These are phyloP conservation scores for Ptiloglossa arizonensis DNA, from an alignment of 1,140 invertebrate species.

Conservation along the genomic window DNA sequence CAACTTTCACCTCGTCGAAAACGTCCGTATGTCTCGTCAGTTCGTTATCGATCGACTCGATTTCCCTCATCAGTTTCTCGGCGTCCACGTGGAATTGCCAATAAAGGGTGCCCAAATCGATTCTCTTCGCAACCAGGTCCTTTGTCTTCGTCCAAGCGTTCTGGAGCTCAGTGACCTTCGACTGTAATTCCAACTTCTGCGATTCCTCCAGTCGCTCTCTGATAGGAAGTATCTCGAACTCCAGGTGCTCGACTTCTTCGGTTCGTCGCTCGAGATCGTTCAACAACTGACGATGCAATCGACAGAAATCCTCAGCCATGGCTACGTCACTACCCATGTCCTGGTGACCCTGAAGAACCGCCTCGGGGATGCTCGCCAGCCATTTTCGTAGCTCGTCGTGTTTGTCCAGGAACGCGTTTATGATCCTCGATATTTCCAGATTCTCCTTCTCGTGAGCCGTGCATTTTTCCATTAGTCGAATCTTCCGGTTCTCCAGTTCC, in stretches of 20 bases:
- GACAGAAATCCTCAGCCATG: constrained; percentile 88
- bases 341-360: constrained; percentile 88
- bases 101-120: constrained; percentile 85
- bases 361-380: constrained; percentile 87
- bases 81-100: constrained; percentile 89
- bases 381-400: constrained; percentile 88
- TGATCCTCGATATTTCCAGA: constrained; percentile 85
- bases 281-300: constrained; percentile 88
- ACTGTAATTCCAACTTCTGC: constrained; percentile 84
- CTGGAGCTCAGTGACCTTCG: constrained; percentile 84
- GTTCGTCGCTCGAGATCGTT: constrained; percentile 87
- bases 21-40: constrained; percentile 78
- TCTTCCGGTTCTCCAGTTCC: constrained; percentile 89
- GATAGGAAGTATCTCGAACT: constrained; percentile 87
- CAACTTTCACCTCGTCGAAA: constrained; percentile 82
- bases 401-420: constrained; percentile 87
- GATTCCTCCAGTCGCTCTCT: constrained; percentile 86
- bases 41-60: constrained; percentile 86
- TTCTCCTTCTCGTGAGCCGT: constrained; percentile 88
- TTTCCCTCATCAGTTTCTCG: constrained; percentile 85
- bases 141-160: constrained; percentile 86
- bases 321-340: constrained; percentile 88
- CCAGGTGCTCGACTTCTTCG: constrained; percentile 74
- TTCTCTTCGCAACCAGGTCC: constrained; percentile 84
- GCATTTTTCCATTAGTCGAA: constrained; percentile 86